Evolutionary conservation across 2,797 vertebrate genomes (phyloP).

Genomic region (Crenichthys baileyi): DNA sequence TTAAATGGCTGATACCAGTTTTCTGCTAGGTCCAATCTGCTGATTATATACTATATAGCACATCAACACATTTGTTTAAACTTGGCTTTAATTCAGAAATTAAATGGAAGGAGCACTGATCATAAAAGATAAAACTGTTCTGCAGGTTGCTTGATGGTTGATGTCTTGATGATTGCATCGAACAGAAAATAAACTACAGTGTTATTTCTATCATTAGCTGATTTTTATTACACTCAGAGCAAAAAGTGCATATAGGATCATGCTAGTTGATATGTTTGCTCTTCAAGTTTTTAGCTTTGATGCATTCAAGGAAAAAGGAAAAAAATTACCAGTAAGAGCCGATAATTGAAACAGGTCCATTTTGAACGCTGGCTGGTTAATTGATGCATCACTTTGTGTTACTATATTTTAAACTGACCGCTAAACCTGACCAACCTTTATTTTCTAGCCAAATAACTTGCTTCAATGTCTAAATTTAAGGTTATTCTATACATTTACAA

Average conservation of each 20-base stretch:
- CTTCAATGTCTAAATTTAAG: background rate
- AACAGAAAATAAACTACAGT: background rate
- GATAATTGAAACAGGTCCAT: background rate
- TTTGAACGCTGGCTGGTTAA: background rate
- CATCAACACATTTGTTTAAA: background rate
- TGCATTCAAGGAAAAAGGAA: background rate
- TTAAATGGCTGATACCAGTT: background rate
- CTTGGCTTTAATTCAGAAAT: background rate
- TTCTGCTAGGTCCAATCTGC: background rate
- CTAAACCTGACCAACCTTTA: background rate
- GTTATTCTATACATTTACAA: background rate
- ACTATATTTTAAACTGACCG: background rate
- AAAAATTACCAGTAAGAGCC: background rate
- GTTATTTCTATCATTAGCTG: background rate
- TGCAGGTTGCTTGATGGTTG: background rate
- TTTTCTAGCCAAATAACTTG: background rate
- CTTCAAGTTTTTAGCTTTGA: background rate
- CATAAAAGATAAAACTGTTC: background rate
- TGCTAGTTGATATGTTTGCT: too few relatives aligned
- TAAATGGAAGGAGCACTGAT: background rate
- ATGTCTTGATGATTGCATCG: background rate
- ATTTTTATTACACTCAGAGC: background rate
- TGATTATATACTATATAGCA: background rate
- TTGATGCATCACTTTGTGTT: slow-evolving; percentile 12
- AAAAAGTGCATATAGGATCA: background rate